Base-by-base conservation (phyloP, 2,888 invertebrate genomes). In the Lypha dubia region DNA sequence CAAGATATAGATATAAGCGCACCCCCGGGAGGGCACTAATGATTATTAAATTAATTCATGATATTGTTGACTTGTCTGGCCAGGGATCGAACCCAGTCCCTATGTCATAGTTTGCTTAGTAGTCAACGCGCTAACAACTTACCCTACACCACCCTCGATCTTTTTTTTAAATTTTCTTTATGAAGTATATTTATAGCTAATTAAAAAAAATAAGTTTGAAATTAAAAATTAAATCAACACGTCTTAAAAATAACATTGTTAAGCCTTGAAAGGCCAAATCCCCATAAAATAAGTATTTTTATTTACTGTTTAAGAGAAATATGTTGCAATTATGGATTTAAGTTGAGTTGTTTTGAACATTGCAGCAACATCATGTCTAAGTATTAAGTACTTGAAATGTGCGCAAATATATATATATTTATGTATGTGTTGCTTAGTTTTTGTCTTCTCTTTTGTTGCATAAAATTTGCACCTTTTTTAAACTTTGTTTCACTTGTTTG, bases 401-500 rank as follows among this genome's bases (percentile, higher is more conserved):
- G 7, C 24, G 6, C 20, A 15, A 1, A n/a, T n/a, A 44, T 44
- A 11, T 41, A 41, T 41, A 15, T n/a, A 0, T 17, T 4, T 28
- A 15, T 28, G 28, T 17, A 8, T 41, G 17, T 60, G 28, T 51
- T 56, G 35, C n/a, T 51, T 32, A n/a, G n/a, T 60, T 56, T 24
- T 35, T 17, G 17, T 46, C 8, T 28, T 46, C 44, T 46, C 44
- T 58, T 53, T 71, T 60, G 56, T 75, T 79, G 75, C 56, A 82
- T 67, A 67, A 81, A 77, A 77, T 84, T 77, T 84, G 84, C 84
- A 84, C 73, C 81, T 84, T 84, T 84, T n/a, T 71, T 38, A 68
- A 74, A 73, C 73, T 81, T 74, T 73, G 87, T 88, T 87, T 89
- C 85, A 88, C 89, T 89, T 89, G 89, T 88, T 89, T 89, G 90